phyloP scores from a whole-genome alignment of 2,113 vertebrate genomes.

The Callaeas wilsoni region DNA sequence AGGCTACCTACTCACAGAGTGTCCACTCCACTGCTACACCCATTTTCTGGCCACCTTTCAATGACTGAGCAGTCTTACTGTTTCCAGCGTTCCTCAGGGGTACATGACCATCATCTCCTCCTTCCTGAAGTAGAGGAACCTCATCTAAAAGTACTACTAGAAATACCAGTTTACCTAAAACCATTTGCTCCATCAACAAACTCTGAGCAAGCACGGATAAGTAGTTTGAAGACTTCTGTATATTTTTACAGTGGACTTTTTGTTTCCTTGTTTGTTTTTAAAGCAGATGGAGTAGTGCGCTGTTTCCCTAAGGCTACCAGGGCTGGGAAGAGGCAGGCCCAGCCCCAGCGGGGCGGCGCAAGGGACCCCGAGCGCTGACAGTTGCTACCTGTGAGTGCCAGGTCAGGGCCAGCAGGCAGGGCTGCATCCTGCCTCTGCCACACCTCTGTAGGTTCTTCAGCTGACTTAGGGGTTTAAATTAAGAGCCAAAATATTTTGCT shows the following conservation, averaged over 20 bases:
- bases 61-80: neutral
- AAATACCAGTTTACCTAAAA: neutral
- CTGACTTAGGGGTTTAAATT: neutral
- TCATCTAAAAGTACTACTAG: neutral
- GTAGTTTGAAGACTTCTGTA: neutral
- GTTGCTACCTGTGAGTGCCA: neutral
- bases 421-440: accelerated
- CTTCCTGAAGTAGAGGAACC: neutral
- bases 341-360: accelerated
- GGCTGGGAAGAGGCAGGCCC: neutral
- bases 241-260: neutral
- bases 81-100: neutral
- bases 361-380: accelerated
- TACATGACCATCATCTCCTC: neutral
- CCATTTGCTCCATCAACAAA: neutral
- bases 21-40: neutral
- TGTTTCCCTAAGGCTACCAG: neutral
- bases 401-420: accelerated
- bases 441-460: accelerated
- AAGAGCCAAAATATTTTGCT: accelerated
- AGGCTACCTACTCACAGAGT: neutral
- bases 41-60: neutral
- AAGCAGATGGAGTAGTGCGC: accelerated
- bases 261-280: neutral
- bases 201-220: accelerated